Evolutionary conservation across 2,888 invertebrate species (phyloP), one percentile per base, ranked within the genome.

Genomic region (Argyresthia goedartella): DNA sequence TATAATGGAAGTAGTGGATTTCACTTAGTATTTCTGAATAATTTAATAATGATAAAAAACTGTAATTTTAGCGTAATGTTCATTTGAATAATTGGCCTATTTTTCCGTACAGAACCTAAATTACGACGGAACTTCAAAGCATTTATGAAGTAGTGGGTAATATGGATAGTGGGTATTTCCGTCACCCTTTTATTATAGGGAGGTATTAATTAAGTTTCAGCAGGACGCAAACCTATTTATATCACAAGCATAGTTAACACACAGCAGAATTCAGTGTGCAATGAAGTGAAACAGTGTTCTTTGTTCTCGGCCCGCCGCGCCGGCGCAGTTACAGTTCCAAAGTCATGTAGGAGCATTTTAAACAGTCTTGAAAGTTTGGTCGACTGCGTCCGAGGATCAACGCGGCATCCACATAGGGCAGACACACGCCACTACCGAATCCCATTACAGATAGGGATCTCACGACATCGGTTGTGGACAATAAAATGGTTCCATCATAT

Each of bases 401-500:
- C 25, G 25, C 2, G 6, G 25, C 25, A 25, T 34, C 47, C 47
- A 47, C 13, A 10, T 6, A 34, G 47, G 13, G 33, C 43, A 45
- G 51, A 52, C 49, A 52, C 43, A 52, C 46, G 34, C 53, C 39
- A 15, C 69, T 69, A 73, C 71, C 71, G 67, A 77, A 82, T 73
- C 76, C 78, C 74, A 84, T 85, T 86, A 84, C 71, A 73, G 85
- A 86, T 86, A 85, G 76, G 61, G 73, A 85, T 84, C 85, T 81
- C 79, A 80, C 80, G 78, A 84, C 81, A 82, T 82, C 77, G 81
- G 79, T 50, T 42, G 51, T 76, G 80, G 79, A 85, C 86, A 85
- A 84, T 86, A 85, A 85, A 86, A 84, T 74, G 73, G 80, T 81
- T 80, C 79, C 82, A 84, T 85, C 86, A 86, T 85, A 86, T 85